Evolutionary conservation across 2,888 invertebrate species (phyloP).

Genomic region (Molorchus minor): DNA sequence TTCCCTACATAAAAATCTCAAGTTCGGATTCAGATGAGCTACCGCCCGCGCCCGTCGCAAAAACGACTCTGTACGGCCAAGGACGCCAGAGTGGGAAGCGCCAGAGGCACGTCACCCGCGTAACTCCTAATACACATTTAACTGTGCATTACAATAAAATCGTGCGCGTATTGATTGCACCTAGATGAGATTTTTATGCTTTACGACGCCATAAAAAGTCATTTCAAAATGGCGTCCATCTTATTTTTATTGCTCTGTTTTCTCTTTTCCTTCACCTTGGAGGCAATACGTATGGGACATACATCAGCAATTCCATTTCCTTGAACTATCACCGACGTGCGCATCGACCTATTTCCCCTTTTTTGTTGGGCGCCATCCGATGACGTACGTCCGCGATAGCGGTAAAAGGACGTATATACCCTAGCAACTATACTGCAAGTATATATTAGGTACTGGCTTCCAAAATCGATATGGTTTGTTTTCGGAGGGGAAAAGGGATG

Average conservation of each 20-base stretch:
- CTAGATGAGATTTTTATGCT: constrained; percentile 59
- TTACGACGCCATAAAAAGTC: constrained; percentile 56
- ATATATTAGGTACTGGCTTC: constrained; percentile 61
- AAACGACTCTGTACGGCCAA: constrained; percentile 42
- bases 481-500: constrained; percentile 53
- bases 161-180: constrained; percentile 53
- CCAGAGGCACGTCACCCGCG: constrained; percentile 14
- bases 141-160: constrained; percentile 57
- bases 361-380: constrained; percentile 29
- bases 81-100: constrained; percentile 43
- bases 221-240: constrained; percentile 59
- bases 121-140: constrained; percentile 54
- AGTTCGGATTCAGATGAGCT: constrained; percentile 14
- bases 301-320: constrained; percentile 53
- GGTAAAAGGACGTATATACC: constrained; percentile 51
- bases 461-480: constrained; percentile 65
- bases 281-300: constrained; percentile 55
- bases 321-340: constrained; percentile 30
- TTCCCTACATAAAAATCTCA: constrained; percentile 41
- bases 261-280: constrained; percentile 50
- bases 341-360: constrained; percentile 8
- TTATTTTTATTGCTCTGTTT: constrained; percentile 56
- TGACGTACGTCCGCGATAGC: constrained; percentile 49
- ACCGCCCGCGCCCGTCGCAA: constrained; percentile 41
- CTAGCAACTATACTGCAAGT: constrained; percentile 56